Evolutionary conservation across 2,113 vertebrate species (phyloP).

Genomic region (Perognathus longimembris): DNA sequence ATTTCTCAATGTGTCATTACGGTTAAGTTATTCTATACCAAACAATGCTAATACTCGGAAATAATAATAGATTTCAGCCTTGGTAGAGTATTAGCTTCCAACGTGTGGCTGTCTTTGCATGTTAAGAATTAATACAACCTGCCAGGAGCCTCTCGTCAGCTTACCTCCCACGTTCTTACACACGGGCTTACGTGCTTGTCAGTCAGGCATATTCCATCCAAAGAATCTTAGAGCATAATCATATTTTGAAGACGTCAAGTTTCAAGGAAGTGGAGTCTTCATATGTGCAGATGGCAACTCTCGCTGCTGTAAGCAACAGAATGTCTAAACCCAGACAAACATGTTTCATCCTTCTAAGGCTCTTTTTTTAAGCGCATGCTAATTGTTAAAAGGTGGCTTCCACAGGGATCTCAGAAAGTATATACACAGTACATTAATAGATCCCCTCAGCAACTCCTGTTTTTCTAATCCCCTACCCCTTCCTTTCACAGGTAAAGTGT

Average conservation of each 20-base stretch:
- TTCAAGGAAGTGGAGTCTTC: background rate
- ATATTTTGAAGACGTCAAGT: slow-evolving; percentile 50
- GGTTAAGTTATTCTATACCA: slow-evolving; percentile 76
- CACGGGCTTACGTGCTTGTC: background rate
- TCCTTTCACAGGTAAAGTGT: too few species aligned
- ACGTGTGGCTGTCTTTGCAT: slow-evolving; percentile 63
- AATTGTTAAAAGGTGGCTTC: too few species aligned
- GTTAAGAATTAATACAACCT: slow-evolving; percentile 73
- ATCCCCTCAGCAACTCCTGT: too few species aligned
- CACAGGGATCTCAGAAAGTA: too few species aligned
- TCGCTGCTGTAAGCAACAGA: slow-evolving; percentile 7
- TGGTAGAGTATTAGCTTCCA: slow-evolving; percentile 74
- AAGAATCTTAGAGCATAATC: slow-evolving; percentile 12
- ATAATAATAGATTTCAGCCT: slow-evolving; percentile 78
- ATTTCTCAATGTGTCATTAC: slow-evolving; percentile 77
- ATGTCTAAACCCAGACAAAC: background rate
- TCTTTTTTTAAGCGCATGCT: too few species aligned
- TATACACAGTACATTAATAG: too few species aligned
- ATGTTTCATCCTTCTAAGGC: too few species aligned
- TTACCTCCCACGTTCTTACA: slow-evolving; percentile 36
- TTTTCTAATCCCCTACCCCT: too few species aligned
- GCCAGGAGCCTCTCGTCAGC: background rate
- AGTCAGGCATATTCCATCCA: slow-evolving; percentile 25
- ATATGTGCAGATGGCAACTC: background rate
- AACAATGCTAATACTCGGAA: slow-evolving; percentile 80